Evolutionary conservation across 2,888 invertebrate genomes (phyloP).

Genomic region (Mamestra brassicae): DNA sequence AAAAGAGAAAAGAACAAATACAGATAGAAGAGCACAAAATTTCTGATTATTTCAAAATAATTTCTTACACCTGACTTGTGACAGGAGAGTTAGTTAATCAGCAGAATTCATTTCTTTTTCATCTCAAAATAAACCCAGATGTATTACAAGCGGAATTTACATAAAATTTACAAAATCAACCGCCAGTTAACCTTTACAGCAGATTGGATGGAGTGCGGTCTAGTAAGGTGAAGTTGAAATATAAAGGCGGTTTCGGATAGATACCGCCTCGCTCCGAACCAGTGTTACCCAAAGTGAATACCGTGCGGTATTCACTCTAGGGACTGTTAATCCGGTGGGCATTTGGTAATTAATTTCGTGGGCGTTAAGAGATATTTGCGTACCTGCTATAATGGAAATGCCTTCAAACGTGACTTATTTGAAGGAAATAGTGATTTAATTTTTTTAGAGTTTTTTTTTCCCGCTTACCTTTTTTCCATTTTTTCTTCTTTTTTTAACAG

Average conservation of each 20-base stretch:
- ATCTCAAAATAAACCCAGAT: not conserved
- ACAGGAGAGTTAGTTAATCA: not conserved
- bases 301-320: not conserved
- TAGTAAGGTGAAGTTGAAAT: constrained; percentile 65
- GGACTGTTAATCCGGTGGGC: constrained; percentile 4
- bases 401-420: not conserved
- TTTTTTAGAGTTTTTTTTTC: too few species aligned
- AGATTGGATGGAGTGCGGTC: constrained; percentile 61
- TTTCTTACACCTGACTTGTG: not conserved
- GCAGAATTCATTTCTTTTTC: not conserved
- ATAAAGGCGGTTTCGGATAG: constrained; percentile 62
- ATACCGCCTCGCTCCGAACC: constrained; percentile 33
- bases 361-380: not conserved
- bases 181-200: constrained; percentile 49
- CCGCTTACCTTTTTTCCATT: too few species aligned
- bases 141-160: not conserved
- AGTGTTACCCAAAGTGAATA: constrained; percentile 54
- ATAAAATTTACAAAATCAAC: constrained; percentile 30
- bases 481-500: too few species aligned
- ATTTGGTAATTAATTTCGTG: constrained; percentile 23
- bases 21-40: too few species aligned
- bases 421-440: not conserved
- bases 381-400: not conserved
- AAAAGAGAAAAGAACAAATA: too few species aligned
- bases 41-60: not conserved